Base-by-base conservation (phyloP, 1,140 invertebrate genomes). In the Procambarus virginalis region DNA sequence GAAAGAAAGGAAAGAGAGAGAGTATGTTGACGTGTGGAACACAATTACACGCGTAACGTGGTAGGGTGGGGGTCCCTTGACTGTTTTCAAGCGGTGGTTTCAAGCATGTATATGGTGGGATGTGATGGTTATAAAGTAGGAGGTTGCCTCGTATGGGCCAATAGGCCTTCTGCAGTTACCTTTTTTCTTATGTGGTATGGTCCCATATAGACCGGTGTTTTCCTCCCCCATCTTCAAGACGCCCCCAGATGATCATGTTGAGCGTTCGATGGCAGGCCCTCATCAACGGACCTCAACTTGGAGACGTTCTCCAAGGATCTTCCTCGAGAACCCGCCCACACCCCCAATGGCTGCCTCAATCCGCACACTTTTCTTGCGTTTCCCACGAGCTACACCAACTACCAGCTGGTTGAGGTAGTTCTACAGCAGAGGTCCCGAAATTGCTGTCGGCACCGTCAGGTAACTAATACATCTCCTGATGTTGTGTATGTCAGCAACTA, bases 241-340 rank as follows among this genome's bases (percentile, higher is more conserved):
- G 4, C 98, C 98, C 98, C 2, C 98, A 99, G 95, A 98, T 99
- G 95, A 97, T 99, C 89, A 94, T 98, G 91, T 94, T 99, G 87
- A 98, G n/a, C 98, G 48, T 98, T 99, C 93, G 98, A 98, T 93
- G 98, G 98, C n/a, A 60, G 97, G 97, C n/a, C n/a, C n/a, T n/a
- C 10, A 95, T 99, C 80, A 99, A 99, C 94, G 95, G 95, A 97
- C 93, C 97, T 98, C 93, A 99, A 98, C 93, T 97, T 96, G 93
- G 96, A 98, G 92, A 96, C 97, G 92, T 98, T 98, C 94, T 96
- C 96, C 93, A 96, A 97, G 94, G 34, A 96, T 98, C 75, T 97
- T 98, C 93, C 76, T 91, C 10, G 86, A 89, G 20, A 92, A 91
- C 77, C 77, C 78, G 91, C n/a, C 91, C 86, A n/a, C 34, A 98